Evolutionary conservation across 1,140 invertebrate genomes (phyloP).

Genomic region (Drosophila micromelanica): DNA sequence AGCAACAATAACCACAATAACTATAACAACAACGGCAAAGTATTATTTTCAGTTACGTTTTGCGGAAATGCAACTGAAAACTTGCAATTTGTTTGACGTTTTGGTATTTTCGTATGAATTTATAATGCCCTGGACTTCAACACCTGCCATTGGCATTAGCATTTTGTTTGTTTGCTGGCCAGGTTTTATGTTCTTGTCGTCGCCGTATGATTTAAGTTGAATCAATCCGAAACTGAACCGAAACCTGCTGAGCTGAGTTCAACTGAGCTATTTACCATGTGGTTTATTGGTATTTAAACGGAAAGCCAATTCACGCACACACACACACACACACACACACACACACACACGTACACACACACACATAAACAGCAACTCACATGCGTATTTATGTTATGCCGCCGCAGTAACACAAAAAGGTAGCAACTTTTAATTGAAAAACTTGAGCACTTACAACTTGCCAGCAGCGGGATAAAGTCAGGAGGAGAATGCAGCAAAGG

Average conservation of each 20-base stretch:
- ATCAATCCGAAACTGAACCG: neutral
- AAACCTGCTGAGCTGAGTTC: constrained; percentile 2
- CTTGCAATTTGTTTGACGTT: constrained; percentile 82
- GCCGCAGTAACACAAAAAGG: constrained; percentile 78
- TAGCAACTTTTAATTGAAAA: constrained; percentile 83
- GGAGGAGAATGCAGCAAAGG: constrained; percentile 22
- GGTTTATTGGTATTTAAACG: constrained; percentile 74
- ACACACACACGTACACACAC: constrained; percentile 14
- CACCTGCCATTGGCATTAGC: constrained; percentile 60
- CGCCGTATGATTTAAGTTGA: neutral
- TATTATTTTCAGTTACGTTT: constrained; percentile 82
- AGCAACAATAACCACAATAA: constrained; percentile 27
- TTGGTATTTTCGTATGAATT: constrained; percentile 78
- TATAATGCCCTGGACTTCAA: constrained; percentile 77
- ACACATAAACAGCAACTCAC: constrained; percentile 38
- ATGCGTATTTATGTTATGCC: constrained; percentile 79
- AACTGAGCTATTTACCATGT: constrained; percentile 46
- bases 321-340: constrained; percentile 17
- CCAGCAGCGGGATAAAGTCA: constrained; percentile 38
- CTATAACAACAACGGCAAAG: constrained; percentile 40
- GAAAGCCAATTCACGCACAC: constrained; percentile 26
- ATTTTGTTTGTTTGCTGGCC: constrained; percentile 45
- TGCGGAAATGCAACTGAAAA: constrained; percentile 82
- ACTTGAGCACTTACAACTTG: constrained; percentile 82
- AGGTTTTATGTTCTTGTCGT: constrained; percentile 28